Evolutionary conservation across 2,797 vertebrate genomes (phyloP), one percentile per base, ranked within the genome.

Genomic region (Discoglossus pictus): DNA sequence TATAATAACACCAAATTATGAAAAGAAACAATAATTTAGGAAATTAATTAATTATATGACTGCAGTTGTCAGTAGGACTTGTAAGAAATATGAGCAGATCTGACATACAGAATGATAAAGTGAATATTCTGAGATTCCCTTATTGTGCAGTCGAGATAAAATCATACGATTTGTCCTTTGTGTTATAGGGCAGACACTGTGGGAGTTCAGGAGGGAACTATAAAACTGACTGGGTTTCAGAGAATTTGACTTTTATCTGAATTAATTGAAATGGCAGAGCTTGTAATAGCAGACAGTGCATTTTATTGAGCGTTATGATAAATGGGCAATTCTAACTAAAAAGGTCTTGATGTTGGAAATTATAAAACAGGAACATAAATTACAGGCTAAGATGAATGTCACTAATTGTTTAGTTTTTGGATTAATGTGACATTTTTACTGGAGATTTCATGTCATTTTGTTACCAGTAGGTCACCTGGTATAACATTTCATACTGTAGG

Each of bases 161-260:
- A 34, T 40, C 2, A 7, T 2, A 40, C 53, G 65, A 68, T 60
- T 51, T 44, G 23, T 52, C 53, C 12, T 43, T 27, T 24, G 36
- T 50, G 35, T 67, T 59, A 67, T 43, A 42, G 36, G 34, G 31
- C 35, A 51, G 18, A 50, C 20, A 23, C 35, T 12, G 6, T 24
- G 44, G 46, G 38, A 61, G 47, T 40, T 52, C 55, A 52, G 10
- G n/a, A 18, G 53, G 44, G 43, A 38, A 38, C 52, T 27, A 39
- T 67, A 58, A 67, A 67, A 59, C 34, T 66, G 53, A 66, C 53
- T 25, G 42, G 6, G n/a, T 25, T 13, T 43, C 18, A 9, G 42
- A 42, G 46, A 59, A 59, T 59, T 11, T 67, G 64, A 67, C 54
- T 59, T 59, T 47, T 58, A 67, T 27, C 39, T 67, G 36, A 67